Percentiles rank a stretch among this genome's conserved stretches.
Conservation (phyloP, 2,797 vertebrate species). For the Sciurus carolinensis region DNA sequence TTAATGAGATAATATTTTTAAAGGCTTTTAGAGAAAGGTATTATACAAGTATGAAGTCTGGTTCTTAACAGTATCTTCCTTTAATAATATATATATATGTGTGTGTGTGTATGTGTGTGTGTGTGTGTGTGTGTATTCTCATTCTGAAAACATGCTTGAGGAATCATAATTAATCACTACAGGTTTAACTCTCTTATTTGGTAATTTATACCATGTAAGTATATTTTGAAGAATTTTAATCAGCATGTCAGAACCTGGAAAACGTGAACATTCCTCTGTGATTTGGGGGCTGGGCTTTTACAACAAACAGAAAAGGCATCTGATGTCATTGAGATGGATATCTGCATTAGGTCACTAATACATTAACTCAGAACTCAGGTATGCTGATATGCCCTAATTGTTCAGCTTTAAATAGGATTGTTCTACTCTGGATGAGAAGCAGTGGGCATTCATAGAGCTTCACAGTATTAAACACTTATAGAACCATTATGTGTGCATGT, state of each 20-base stretch:
- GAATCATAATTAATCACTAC: conserved; percentile 56
- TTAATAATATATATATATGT: conserved; percentile 51
- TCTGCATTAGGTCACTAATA: neutral
- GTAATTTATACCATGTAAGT: conserved; percentile 7
- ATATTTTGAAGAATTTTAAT: conserved; percentile 6
- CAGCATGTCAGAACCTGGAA: conserved; percentile 6
- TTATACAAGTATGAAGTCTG: conserved; percentile 49
- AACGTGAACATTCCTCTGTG: neutral
- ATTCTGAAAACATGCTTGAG: conserved; percentile 63
- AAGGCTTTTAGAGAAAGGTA: conserved; percentile 54
- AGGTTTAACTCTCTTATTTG: conserved; percentile 32
- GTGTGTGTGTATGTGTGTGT: no score
- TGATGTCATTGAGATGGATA: neutral
- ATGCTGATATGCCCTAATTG: neutral
- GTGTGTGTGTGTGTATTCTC: neutral
- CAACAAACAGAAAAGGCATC: neutral
- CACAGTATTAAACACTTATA: neutral
- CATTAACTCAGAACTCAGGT: neutral
- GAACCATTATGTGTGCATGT: neutral
- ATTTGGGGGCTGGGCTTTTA: neutral
- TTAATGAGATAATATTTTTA: conserved; percentile 66
- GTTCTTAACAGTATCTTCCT: conserved; percentile 67
- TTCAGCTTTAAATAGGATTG: neutral
- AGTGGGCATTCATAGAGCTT: neutral
- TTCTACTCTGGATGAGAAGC: neutral